Base-by-base conservation (phyloP, 2,113 vertebrate species). In the Silurus asotus region DNA sequence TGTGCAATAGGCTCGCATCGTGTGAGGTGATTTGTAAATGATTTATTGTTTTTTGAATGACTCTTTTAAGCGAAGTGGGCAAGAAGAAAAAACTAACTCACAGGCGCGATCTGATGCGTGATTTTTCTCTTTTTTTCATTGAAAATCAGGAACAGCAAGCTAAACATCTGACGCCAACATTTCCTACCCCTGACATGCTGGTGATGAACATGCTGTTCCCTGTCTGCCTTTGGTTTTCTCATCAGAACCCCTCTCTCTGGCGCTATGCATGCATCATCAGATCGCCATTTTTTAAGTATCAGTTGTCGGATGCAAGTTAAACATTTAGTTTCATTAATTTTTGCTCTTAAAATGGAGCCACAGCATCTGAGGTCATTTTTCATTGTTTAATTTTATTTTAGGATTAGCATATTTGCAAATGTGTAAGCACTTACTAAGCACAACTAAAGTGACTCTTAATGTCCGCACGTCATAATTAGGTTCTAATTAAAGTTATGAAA, bases 241-340 rank as follows among this genome's bases (percentile, higher is more conserved):
- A 80, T 61, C 28, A 20, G 28, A 80, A 61, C 25, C 56, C 77
- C 53, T 45, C 56, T 45, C 56, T 61, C 77, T 80, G 56, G 56
- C 48, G 17, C 53, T 20, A 28, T 48, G 56, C 28, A 79, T 45
- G 77, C 77, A 80, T 61, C 77, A 61, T 80, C 56, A 80, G 77
- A 76, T 74, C 23, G 48, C 45, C 19, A 51, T 74, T 53, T 75
- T 37, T 75, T 53, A 51, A 75, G 10, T n/a, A 23, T 9, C 20
- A 75, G 10, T 10, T 59, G 76, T 59, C 25, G 59, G 19, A 37
- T 79, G 76, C 23, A 59, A 37, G 76, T 56, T 6, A 59, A 58
- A 80, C 28, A 61, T 61, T 76, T 77, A 59, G 55, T 37, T 37
- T 37, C 23, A 8, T 7, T 78, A 28, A 78, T 78, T 58, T 55